Base-by-base conservation (phyloP, 1,140 invertebrate species). In the Ceratina australensis region DNA sequence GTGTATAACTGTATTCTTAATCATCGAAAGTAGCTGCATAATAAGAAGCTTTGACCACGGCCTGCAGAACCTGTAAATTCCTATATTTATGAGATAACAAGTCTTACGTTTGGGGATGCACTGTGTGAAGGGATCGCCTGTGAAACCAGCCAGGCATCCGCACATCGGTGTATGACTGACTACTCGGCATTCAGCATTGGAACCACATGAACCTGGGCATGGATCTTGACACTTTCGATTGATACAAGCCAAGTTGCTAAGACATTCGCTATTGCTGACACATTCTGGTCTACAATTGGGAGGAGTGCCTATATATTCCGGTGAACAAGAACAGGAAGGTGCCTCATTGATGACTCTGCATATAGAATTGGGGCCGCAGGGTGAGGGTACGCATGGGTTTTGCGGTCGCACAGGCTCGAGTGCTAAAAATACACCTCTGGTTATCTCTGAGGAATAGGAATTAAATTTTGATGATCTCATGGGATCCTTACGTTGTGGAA, bases 81-180 rank as follows among this genome's bases (percentile, higher is more conserved):
- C 3, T 4, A 18, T 33, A 15, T 16, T 26, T 61, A 15, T 49
- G 20, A 22, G 3, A 47, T 33, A 10, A 5, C 18, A 42, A 47
- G 18, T 50, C 96, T 87, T 95, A 93, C 81, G 68, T 56, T 61
- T 81, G 3, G 49, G 24, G 54, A 79, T 79, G 79, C 94, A 95
- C 71, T 92, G 90, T 69, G 90, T 92, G 84, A 95, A 95, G 47
- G 95, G 94, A 92, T 95, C 94, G 49, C 96, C 96, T 47, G 93
- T 94, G 79, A 93, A 93, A 42, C 94, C 94, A 75, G 92, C 83
- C 20, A 93, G 91, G 89, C 96, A 97, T 1, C 93, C 90, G 86
- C 96, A 97, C 47, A 94, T 94, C 16, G 96, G 95, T 26, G 95
- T 95, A 86, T 97, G 96, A 87, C 96, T 96, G 47, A 95, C 94